Base-by-base conservation (phyloP, 2,797 vertebrate genomes). In the Gymnothorax javanicus region DNA sequence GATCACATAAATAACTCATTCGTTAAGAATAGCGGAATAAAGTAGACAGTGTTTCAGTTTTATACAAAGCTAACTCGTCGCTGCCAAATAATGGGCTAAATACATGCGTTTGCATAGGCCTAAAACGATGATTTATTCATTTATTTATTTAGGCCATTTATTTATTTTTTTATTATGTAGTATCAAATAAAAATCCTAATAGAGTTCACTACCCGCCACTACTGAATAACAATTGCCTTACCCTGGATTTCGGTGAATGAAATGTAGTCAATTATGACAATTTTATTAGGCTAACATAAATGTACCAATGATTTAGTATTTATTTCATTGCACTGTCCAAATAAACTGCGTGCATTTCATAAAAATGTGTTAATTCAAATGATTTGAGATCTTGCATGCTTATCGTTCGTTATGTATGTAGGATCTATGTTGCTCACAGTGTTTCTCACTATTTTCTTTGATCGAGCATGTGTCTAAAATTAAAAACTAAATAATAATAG, bases 291-390 rank as follows among this genome's bases (percentile, higher is more conserved):
- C 9, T 64, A 64, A 64, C 60, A 64, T 64, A 43, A 75, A 43
- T 7, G 17, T 15, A 84, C 64, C 52, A 85, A 25, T 87, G 71
- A 90, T 88, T 84, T 75, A 82, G 75, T 83, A 88, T 89, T 90
- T 88, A 85, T 81, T 85, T 85, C 84, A 87, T 43, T 43, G 83
- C 69, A 84, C 86, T 67, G 89, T 87, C 43, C 8, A 20, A 23
- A 8, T 20, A 81, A 77, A 81, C 52, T 56, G 1, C 11, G 7
- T 3, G 20, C 15, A 20, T 50, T 17, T 77, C 52, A 20, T 15
- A 23, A 20, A 56, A 54, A 23, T 8, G 8, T 3, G 54, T 56
- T n/a, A 15, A 43, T 77, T n/a, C 25, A 81, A 54, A 77, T 50
- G 7, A 4, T 56, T 54, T 56, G 77, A 56, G 50, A 23, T 17